These are phyloP conservation scores for Tetrao urogallus DNA, from an alignment of 2,113 vertebrate genomes.

Conservation along the genomic window DNA sequence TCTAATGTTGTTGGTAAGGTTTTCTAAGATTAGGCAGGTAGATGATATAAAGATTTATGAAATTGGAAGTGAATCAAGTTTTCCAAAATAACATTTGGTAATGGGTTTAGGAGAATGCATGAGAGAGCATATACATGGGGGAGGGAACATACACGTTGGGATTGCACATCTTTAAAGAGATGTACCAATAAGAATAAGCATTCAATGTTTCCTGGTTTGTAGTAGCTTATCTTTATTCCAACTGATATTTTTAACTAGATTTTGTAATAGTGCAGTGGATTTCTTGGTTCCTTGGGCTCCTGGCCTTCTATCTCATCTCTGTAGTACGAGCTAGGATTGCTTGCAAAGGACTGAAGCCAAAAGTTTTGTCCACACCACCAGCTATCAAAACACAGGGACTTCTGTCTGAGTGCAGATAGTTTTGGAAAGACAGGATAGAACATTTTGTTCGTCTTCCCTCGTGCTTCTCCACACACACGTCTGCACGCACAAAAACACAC, in stretches of 20 bases:
- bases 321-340: neutral
- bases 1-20: neutral
- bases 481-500: neutral
- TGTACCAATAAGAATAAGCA: neutral
- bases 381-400: conserved; percentile 59
- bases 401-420: conserved; percentile 34
- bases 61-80: neutral
- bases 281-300: conserved; percentile 15
- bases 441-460: conserved; percentile 53
- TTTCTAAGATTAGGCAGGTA: neutral
- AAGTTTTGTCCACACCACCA: neutral
- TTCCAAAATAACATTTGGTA: neutral
- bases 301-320: conserved; percentile 1
- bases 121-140: neutral
- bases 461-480: neutral
- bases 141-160: accelerated
- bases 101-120: neutral
- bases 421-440: conserved; percentile 43
- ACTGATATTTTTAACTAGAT: conserved; percentile 17
- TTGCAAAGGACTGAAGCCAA: neutral
- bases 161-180: neutral
- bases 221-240: neutral
- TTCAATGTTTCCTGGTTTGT: neutral
- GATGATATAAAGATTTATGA: neutral
- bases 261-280: conserved; percentile 20